phyloP scores from a whole-genome alignment of 2,113 vertebrate species.

The Lonchura striata region DNA sequence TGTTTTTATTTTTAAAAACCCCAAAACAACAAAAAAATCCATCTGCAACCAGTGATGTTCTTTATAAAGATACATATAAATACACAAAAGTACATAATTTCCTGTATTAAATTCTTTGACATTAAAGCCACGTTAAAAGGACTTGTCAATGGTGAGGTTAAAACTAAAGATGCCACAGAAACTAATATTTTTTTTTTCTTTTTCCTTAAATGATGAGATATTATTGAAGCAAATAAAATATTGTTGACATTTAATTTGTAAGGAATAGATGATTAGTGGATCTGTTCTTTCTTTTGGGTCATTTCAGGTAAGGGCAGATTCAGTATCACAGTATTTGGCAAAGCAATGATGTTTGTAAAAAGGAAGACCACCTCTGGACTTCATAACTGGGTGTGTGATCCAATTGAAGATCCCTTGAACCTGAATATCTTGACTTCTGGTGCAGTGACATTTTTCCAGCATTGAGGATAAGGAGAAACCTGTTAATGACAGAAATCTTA shows the following conservation, averaged over 20 bases:
- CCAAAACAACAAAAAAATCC: background rate
- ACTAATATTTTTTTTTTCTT: background rate
- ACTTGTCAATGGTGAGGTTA: background rate
- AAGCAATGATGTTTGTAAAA: background rate
- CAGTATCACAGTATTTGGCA: background rate
- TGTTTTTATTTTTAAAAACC: background rate
- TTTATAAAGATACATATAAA: background rate
- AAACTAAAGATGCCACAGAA: background rate
- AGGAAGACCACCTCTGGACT: background rate
- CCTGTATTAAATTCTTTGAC: background rate
- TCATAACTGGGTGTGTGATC: background rate
- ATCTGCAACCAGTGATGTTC: background rate
- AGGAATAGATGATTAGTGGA: background rate
- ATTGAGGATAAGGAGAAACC: background rate
- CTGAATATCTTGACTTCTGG: background rate
- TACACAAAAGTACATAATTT: background rate
- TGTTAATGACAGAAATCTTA: background rate
- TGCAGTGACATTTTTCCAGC: background rate
- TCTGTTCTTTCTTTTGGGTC: background rate
- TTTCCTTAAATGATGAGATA: background rate
- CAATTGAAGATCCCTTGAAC: background rate
- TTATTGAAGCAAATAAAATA: background rate
- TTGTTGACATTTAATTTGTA: background rate
- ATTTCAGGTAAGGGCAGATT: background rate
- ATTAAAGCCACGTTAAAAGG: background rate